A percentile compares a stretch with the other conserved stretches of the same genome.
phyloP scores from a whole-genome alignment of 2,797 vertebrate species.

The Mallotus villosus region DNA sequence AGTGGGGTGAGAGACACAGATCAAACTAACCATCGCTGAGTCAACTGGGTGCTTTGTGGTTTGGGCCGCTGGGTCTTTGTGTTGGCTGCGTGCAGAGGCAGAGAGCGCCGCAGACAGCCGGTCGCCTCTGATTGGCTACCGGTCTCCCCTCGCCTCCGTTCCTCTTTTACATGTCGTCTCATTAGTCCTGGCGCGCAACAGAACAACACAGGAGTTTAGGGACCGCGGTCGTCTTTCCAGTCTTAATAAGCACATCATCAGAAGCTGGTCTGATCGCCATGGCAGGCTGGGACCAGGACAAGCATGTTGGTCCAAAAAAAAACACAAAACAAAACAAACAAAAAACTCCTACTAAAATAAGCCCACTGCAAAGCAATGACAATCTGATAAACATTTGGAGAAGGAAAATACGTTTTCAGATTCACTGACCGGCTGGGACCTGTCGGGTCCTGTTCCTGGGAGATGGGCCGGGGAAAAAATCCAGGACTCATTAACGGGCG shows the following conservation, averaged over 20 bases:
- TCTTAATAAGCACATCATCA: background rate
- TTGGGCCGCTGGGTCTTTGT: background rate
- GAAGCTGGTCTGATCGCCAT: background rate
- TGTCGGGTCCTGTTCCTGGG: no score
- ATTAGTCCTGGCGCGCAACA: slow-evolving; percentile 27
- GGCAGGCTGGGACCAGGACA: no score
- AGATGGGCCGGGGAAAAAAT: no score
- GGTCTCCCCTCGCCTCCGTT: slow-evolving; percentile 28
- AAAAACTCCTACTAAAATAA: no score
- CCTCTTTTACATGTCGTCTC: slow-evolving; percentile 25
- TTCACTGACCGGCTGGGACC: background rate
- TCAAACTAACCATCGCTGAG: slow-evolving; percentile 1
- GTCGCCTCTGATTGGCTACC: slow-evolving; percentile 36
- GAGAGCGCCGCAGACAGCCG: slow-evolving; percentile 19
- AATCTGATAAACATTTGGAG: background rate
- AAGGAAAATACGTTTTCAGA: background rate
- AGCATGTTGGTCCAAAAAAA: background rate
- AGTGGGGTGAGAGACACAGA: slow-evolving; percentile 6
- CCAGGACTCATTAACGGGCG: no score
- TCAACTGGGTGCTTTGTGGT: slow-evolving; percentile 2
- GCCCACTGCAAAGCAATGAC: background rate
- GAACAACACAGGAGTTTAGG: background rate
- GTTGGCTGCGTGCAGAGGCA: slow-evolving; percentile 25
- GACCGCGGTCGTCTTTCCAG: background rate
- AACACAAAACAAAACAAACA: background rate